Percentiles rank a stretch among this genome's conserved stretches.
These are phyloP conservation scores for Hybos culiciformis DNA, from an alignment of 2,888 invertebrate species.

Conservation along the genomic window DNA sequence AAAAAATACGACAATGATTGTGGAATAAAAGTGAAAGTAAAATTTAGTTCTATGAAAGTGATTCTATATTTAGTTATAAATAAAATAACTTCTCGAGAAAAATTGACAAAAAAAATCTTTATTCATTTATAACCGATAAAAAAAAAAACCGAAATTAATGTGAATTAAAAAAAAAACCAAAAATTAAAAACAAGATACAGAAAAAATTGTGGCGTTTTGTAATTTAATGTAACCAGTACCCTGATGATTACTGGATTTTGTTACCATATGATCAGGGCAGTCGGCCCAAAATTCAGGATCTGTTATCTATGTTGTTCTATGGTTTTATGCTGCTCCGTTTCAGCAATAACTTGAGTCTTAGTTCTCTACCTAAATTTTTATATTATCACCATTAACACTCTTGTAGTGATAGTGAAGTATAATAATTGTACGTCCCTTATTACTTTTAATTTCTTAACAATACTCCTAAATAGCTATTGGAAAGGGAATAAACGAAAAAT, in stretches of 20 bases:
- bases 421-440: constrained; percentile 1
- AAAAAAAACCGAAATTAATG: no score
- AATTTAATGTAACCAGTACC: constrained; percentile 33
- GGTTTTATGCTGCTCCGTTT: background rate
- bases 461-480: constrained; percentile 35
- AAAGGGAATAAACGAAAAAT: constrained; percentile 35
- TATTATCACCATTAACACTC: background rate
- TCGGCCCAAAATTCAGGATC: no score
- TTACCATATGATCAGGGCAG: no score
- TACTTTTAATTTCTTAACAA: constrained; percentile 19
- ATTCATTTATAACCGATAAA: no score
- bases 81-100: no score
- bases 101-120: no score
- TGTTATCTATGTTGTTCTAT: no score
- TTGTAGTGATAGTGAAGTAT: no score
- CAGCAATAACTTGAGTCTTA: background rate
- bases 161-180: background rate
- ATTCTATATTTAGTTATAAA: no score
- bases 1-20: no score
- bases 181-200: background rate
- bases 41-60: no score
- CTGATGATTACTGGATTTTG: constrained; percentile 32
- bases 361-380: background rate
- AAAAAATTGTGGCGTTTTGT: constrained; percentile 14
- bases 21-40: no score